These are phyloP conservation scores for Vireo altiloquus DNA, from an alignment of 2,113 vertebrate species.

Conservation along the genomic window DNA sequence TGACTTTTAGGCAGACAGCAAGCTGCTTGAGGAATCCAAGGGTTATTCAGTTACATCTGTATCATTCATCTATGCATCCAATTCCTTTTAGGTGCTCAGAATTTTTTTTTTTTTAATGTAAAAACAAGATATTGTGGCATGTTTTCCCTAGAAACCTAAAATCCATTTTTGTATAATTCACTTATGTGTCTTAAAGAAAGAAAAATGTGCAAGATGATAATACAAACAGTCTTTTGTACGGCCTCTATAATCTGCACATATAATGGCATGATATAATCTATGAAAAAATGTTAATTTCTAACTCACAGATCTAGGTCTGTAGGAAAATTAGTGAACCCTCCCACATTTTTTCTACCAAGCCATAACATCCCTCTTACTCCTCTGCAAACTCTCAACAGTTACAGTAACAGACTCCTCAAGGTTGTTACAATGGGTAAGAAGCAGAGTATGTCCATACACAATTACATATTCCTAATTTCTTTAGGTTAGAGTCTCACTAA, in stretches of 20 bases:
- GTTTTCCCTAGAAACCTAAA: neutral
- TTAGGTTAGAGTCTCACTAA: neutral
- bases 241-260: neutral
- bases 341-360: neutral
- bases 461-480: neutral
- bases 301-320: neutral
- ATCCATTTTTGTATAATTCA: neutral
- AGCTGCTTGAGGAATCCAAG: fast-evolving
- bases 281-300: neutral
- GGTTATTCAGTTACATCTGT: neutral
- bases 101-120: neutral
- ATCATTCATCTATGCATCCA: neutral
- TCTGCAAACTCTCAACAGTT: neutral
- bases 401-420: neutral
- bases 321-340: neutral
- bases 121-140: neutral
- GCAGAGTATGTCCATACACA: neutral
- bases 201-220: neutral
- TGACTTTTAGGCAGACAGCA: neutral
- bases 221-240: neutral
- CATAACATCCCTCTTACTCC: neutral
- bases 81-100: neutral
- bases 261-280: too few species aligned
- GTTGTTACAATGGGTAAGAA: neutral
- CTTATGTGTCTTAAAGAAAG: neutral